phyloP scores from a whole-genome alignment of 2,113 vertebrate genomes.

The Illadopsis cleaveri region DNA sequence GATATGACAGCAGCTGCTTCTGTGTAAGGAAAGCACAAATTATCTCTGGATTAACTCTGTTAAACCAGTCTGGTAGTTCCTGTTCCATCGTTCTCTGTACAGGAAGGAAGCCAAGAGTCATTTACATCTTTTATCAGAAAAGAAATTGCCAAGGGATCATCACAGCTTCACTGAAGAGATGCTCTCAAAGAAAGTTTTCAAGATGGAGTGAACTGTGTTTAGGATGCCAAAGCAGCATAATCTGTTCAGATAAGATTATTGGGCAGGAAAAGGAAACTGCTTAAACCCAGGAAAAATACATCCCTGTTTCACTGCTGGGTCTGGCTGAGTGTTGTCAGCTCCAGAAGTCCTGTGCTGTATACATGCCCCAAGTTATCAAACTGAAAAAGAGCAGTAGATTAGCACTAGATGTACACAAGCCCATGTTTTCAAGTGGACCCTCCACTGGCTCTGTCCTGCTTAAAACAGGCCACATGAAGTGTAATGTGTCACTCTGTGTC shows the following conservation, averaged over 20 bases:
- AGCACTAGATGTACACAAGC: not conserved
- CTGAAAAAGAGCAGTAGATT: not conserved
- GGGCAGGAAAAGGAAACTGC: not conserved
- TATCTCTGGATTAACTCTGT: conserved; percentile 30
- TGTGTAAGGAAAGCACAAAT: conserved; percentile 27
- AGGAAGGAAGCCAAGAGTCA: conserved; percentile 38
- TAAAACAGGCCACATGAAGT: not conserved
- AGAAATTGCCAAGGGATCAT: conserved; percentile 9
- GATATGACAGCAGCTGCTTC: conserved; percentile 17
- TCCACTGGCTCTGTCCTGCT: not conserved
- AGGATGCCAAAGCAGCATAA: not conserved
- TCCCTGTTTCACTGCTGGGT: not conserved
- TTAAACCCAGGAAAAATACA: not conserved
- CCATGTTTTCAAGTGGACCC: not conserved
- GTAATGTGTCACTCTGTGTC: not conserved
- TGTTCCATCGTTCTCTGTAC: not conserved
- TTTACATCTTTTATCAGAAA: conserved; percentile 43
- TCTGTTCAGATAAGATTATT: not conserved
- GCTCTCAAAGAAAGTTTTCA: conserved; percentile 16
- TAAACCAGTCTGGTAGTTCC: not conserved
- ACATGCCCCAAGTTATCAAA: not conserved
- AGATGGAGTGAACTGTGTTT: not conserved
- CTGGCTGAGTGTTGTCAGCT: not conserved
- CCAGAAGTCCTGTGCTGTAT: not conserved
- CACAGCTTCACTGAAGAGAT: not conserved